phyloP scores from a whole-genome alignment of 1,140 invertebrate genomes.

The Fragariocoptes setiger region DNA sequence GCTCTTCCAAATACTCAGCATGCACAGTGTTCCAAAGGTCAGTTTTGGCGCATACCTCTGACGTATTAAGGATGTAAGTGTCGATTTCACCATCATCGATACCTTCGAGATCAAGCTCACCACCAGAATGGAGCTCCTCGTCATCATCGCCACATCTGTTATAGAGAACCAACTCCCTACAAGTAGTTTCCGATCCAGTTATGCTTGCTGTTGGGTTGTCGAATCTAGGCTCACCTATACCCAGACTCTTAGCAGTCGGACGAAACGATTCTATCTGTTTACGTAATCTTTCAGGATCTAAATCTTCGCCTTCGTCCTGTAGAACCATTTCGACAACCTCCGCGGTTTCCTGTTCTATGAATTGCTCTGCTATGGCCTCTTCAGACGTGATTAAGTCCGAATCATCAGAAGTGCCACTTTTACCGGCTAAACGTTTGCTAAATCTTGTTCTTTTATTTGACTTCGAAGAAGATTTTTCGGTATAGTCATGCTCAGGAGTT shows the following conservation, averaged over 20 bases:
- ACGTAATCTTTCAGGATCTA: not conserved
- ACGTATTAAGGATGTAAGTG: constrained; percentile 36
- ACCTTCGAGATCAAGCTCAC: constrained; percentile 40
- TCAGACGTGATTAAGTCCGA: not conserved
- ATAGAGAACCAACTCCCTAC: too few species aligned
- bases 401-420: not conserved
- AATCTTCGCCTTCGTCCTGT: constrained; percentile 4
- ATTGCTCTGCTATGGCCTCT: constrained; percentile 8
- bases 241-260: constrained; percentile 18
- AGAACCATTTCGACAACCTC: not conserved
- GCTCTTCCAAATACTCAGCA: constrained; percentile 41
- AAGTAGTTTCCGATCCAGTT: too few species aligned
- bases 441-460: not conserved
- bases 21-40: constrained; percentile 51
- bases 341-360: constrained; percentile 12
- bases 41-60: constrained; percentile 42
- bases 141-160: too few species aligned
- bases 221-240: constrained; percentile 15
- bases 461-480: not conserved
- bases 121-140: too few species aligned
- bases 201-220: too few species aligned
- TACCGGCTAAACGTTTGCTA: not conserved
- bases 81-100: constrained; percentile 63
- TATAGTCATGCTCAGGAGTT: constrained; percentile 2
- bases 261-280: constrained; percentile 6